phyloP scores from a whole-genome alignment of 1,140 invertebrate genomes.

The Watersipora subatra region DNA sequence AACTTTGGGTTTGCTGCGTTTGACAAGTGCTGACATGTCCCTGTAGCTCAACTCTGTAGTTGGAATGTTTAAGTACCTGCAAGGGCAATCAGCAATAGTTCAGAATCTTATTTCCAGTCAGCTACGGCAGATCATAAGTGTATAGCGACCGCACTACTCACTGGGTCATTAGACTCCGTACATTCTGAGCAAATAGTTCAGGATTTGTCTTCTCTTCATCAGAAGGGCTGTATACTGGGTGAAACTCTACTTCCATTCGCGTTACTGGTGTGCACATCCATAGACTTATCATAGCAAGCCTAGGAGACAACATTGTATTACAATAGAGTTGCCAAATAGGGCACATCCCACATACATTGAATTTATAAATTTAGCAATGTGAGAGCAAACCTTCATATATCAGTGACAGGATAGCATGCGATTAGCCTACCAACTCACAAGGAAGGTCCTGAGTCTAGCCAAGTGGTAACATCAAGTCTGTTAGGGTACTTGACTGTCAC shows the following conservation, averaged over 20 bases:
- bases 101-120: too few relatives aligned
- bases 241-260: constrained; percentile 45
- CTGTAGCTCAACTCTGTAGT: background rate
- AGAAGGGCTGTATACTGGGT: constrained; percentile 77
- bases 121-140: too few relatives aligned
- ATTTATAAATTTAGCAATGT: too few relatives aligned
- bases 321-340: too few relatives aligned
- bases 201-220: constrained; percentile 74
- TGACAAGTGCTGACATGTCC: background rate
- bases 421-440: too few relatives aligned
- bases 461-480: background rate
- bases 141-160: too few relatives aligned
- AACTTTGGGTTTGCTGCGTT: background rate
- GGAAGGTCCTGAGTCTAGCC: background rate
- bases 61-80: background rate
- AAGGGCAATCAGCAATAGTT: too few relatives aligned
- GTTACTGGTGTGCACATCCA: background rate
- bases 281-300: background rate
- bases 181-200: constrained; percentile 78
- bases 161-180: constrained; percentile 78
- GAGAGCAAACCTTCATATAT: too few relatives aligned
- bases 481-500: background rate
- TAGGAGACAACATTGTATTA: too few relatives aligned
- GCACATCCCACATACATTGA: too few relatives aligned
- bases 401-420: too few relatives aligned